These are phyloP conservation scores for Morpho helenor DNA, from an alignment of 2,888 invertebrate species.

Conservation along the genomic window DNA sequence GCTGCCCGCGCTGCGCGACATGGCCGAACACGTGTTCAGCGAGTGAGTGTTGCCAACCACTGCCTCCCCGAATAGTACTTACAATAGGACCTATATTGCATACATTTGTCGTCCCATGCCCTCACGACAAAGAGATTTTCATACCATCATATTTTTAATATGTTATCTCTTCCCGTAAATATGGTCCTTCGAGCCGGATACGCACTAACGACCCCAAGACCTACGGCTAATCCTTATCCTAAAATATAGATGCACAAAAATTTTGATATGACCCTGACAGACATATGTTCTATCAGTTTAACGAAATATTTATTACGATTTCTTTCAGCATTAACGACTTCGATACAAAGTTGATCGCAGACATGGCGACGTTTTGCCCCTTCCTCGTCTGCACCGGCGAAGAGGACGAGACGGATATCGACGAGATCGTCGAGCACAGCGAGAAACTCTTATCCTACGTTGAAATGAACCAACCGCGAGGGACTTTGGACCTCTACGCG, in stretches of 20 bases:
- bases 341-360: conserved; percentile 36
- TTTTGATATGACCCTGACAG: too few relatives aligned
- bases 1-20: conserved; percentile 7
- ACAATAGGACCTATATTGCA: too few relatives aligned
- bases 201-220: too few relatives aligned
- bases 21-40: conserved; percentile 15
- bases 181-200: too few relatives aligned
- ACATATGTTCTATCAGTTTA: too few relatives aligned
- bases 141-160: too few relatives aligned
- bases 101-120: too few relatives aligned
- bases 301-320: too few relatives aligned
- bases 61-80: not conserved
- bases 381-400: conserved; percentile 8
- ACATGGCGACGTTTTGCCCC: conserved; percentile 42
- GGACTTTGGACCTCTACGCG: conserved; percentile 32
- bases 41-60: conserved; percentile 14
- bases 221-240: too few relatives aligned
- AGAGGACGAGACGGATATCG: conserved; percentile 3
- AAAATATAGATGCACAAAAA: too few relatives aligned
- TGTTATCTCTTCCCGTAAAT: too few relatives aligned
- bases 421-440: conserved; percentile 30
- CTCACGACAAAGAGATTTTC: too few relatives aligned
- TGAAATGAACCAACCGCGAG: conserved; percentile 2
- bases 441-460: conserved; percentile 22
- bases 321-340: conserved; percentile 36